Conservation (phyloP, 2,797 vertebrate species). For the Menidia menidia region DNA sequence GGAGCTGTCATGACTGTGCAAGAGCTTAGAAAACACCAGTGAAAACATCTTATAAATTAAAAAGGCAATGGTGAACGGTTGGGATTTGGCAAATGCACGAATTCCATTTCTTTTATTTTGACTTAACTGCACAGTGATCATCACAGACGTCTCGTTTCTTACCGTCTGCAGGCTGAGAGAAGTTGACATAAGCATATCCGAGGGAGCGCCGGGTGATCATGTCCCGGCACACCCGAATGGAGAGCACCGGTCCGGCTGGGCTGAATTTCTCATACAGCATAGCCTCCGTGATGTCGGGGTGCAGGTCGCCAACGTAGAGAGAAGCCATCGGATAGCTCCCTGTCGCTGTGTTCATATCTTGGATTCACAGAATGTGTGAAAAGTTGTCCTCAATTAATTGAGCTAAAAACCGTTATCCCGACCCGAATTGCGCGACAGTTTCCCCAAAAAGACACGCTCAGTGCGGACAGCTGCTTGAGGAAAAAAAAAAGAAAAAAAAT, state of each 20-base stretch:
- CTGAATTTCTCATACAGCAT: constrained; percentile 99
- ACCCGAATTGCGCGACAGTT: constrained; percentile 35
- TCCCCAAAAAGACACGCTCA: constrained; percentile 17
- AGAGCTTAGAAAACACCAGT: not conserved
- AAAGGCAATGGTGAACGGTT: not conserved
- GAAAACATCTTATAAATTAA: not conserved
- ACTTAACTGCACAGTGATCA: constrained; percentile 1
- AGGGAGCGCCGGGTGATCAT: constrained; percentile 98
- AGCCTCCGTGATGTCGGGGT: constrained; percentile 97
- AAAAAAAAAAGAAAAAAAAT: too few species aligned
- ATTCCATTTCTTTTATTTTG: not conserved
- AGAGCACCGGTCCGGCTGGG: constrained; percentile 95
- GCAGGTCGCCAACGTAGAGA: constrained; percentile 96
- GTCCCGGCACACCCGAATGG: constrained; percentile 96
- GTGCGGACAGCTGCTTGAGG: constrained; percentile 25
- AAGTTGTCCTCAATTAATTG: constrained; percentile 38
- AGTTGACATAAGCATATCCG: constrained; percentile 99
- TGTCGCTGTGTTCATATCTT: constrained; percentile 90
- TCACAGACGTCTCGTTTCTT: constrained; percentile 60
- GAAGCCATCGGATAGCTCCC: constrained; percentile 99
- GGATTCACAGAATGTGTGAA: constrained; percentile 22
- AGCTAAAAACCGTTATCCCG: constrained; percentile 13
- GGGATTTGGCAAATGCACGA: not conserved
- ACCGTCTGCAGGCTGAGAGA: constrained; percentile 97
- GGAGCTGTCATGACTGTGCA: not conserved